Base-by-base conservation (phyloP, 2,113 vertebrate species). In the Panurus biarmicus region DNA sequence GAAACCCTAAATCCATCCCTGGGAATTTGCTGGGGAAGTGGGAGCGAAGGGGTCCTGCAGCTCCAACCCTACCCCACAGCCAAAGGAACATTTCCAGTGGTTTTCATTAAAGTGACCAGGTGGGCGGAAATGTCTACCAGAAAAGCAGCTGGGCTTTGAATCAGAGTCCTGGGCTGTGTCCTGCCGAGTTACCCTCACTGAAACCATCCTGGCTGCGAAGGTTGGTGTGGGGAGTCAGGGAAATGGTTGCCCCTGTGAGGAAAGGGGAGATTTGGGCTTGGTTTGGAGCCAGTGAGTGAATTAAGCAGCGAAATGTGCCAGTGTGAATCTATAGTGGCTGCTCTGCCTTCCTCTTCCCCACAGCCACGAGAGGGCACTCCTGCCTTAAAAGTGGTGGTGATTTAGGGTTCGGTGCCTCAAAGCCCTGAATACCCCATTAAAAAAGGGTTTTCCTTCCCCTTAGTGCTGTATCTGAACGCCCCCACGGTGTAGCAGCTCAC, bases 261-360 rank as follows among this genome's bases (percentile, higher is more conserved):
- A 14, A 23, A 60, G 4, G 38, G 21, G 22, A 45, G n/a, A 31
- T 20, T 8, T 13, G 38, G 60, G 40, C 12, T 73, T 4, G 12
- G 0, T 58, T 45, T 33, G 58, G 54, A 10, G 50, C 3, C 5
- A 5, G 25, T 0, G 61, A 44, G n/a, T 4, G 58, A 76, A 48
- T 61, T 6, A 6, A 67, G 4, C 0, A 23, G 31, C 10, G 15
- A 26, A 75, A 64, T 1, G 4, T 7, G 9, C 45, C 29, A 0
- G 2, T 3, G 0, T 1, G 14, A 25, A n/a, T 1, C 28, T 2
- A 3, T 0, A 4, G 2, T 14, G 19, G 0, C 65, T 7, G 54
- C 31, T 1, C 7, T 5, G 25, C 29, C 10, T 10, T 51, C 26
- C 1, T 10, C 9, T 6, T 1, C 24, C 1, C 17, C 35, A 4